phyloP scores from a whole-genome alignment of 2,113 vertebrate species.

The Tinamus guttatus region DNA sequence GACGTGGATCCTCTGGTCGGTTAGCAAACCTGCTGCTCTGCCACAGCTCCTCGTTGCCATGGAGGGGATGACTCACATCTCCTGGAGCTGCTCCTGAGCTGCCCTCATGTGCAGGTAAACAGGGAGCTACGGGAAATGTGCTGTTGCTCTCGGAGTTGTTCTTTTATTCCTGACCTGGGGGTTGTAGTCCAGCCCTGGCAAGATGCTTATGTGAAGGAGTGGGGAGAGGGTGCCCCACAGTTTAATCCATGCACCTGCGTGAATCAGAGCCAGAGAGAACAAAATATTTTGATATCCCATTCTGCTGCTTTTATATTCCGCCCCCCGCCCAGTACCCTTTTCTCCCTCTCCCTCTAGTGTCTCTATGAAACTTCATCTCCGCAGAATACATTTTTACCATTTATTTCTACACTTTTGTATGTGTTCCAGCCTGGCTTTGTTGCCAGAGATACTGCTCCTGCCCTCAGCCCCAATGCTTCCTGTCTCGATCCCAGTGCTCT shows the following conservation, averaged over 20 bases:
- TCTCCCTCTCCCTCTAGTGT: background rate
- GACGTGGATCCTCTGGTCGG: background rate
- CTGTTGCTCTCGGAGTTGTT: background rate
- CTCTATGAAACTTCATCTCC: background rate
- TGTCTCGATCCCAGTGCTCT: background rate
- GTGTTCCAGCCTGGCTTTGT: background rate
- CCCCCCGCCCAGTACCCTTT: background rate
- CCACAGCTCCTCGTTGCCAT: rapidly evolving
- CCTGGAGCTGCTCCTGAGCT: background rate
- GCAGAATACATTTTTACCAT: background rate
- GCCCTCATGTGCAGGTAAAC: background rate
- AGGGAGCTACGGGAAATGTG: rapidly evolving
- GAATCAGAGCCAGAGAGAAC: background rate
- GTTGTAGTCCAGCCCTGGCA: too few species aligned
- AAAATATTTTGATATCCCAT: background rate
- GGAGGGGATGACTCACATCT: rapidly evolving
- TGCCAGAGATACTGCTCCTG: background rate
- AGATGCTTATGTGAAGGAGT: background rate
- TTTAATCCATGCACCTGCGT: background rate
- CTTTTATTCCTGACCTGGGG: too few species aligned
- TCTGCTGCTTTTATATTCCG: background rate
- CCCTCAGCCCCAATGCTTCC: background rate
- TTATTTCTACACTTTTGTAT: background rate
- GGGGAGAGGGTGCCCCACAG: background rate
- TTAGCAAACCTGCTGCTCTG: background rate